These are phyloP conservation scores for Poeciliopsis presidionis DNA, from an alignment of 2,797 vertebrate genomes.

Conservation along the genomic window DNA sequence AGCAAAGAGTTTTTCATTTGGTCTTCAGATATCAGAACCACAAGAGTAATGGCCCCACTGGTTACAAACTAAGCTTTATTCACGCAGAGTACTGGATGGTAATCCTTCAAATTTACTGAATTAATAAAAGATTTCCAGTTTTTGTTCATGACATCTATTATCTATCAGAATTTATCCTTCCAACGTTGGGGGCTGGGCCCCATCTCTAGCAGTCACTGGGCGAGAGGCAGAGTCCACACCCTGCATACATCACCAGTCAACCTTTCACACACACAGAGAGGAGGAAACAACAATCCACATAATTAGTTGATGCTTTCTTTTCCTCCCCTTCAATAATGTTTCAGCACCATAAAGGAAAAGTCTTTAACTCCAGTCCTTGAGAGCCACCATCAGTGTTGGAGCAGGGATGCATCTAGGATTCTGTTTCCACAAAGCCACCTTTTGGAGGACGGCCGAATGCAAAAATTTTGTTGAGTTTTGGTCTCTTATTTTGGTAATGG, in stretches of 20 bases:
- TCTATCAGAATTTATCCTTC: not conserved
- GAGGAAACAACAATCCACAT: not conserved
- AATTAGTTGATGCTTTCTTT: not conserved
- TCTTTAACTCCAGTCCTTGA: not conserved
- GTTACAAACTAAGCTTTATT: not conserved
- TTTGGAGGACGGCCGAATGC: not conserved
- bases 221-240: not conserved
- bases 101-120: not conserved
- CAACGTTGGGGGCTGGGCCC: not conserved
- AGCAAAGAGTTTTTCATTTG: not conserved
- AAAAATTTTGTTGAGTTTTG: not conserved
- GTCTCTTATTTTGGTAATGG: not conserved
- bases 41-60: not conserved
- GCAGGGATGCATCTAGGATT: not conserved
- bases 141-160: not conserved
- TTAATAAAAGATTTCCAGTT: not conserved
- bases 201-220: not conserved
- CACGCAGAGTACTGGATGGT: not conserved
- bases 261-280: not conserved
- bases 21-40: not conserved
- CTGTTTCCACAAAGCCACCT: not conserved
- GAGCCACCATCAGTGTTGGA: not conserved
- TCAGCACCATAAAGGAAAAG: not conserved
- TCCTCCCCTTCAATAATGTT: not conserved
- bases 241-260: not conserved